Conservation (phyloP, 2,888 invertebrate species). For the Drosophila acutilabella region DNA sequence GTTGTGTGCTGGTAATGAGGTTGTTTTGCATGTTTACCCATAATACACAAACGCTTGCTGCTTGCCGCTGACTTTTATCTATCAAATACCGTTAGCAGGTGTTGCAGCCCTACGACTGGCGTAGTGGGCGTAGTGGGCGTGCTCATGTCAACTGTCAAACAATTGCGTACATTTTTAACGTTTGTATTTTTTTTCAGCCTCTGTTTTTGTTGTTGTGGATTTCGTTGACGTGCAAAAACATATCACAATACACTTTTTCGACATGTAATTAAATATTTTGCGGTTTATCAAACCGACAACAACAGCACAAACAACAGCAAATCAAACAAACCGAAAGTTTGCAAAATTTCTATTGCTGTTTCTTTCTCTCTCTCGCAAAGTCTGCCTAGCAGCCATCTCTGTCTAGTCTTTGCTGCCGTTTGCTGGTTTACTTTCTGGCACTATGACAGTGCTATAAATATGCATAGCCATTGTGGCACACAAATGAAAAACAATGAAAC, state of each 20-base stretch:
- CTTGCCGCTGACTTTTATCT: constrained; percentile 55
- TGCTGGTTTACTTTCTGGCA: not conserved
- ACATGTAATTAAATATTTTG: constrained; percentile 76
- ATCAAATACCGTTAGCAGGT: constrained; percentile 47
- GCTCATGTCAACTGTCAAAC: not conserved
- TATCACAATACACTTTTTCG: constrained; percentile 58
- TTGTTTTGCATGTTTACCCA: constrained; percentile 75
- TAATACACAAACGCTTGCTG: constrained; percentile 57
- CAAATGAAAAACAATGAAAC: constrained; percentile 56
- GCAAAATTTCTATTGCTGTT: not conserved
- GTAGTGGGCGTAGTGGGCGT: too few relatives aligned
- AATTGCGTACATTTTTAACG: not conserved
- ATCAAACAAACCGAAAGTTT: constrained; percentile 17
- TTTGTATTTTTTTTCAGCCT: not conserved
- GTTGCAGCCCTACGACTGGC: not conserved
- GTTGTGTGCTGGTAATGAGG: constrained; percentile 63
- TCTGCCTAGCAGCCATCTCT: not conserved
- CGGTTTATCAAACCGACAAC: constrained; percentile 44
- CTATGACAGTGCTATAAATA: constrained; percentile 39
- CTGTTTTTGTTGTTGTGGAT: constrained; percentile 10
- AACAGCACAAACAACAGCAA: constrained; percentile 21
- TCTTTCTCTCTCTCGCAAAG: not conserved
- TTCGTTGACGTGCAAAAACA: constrained; percentile 20
- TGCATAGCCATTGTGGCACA: constrained; percentile 47
- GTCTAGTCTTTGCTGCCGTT: not conserved